Base-by-base conservation (phyloP, 2,797 vertebrate genomes). In the Luscinia megarhynchos region DNA sequence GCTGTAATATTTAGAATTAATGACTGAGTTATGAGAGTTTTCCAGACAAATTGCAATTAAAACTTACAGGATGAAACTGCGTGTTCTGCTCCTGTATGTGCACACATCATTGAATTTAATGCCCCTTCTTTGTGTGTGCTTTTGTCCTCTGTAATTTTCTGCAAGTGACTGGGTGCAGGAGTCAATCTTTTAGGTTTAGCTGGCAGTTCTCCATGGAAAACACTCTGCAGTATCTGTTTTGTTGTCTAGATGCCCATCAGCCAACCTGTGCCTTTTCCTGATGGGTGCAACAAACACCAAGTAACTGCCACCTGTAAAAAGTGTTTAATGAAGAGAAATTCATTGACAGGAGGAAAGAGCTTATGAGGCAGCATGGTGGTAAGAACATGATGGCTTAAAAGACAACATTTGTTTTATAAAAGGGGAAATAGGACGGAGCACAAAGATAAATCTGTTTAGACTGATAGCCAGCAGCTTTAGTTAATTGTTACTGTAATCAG, bases 401-500 rank as follows among this genome's bases (percentile, higher is more conserved):
- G 43, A 63, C 72, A 78, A 1, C 18, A 54, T 23, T 89, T 74
- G 17, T 78, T 92, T 64, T 59, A 40, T 59, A 51, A 34, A 68
- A 77, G 78, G 57, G 36, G 57, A 92, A 26, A 51, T 54, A 24
- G 29, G 36, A 48, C 58, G 51, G 58, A 86, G 43, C 51, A 59
- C 48, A 78, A 74, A 87, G 58, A 48, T 36, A 67, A 80, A 74
- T 80, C 41, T 27, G 41, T 72, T 55, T 67, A 80, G 43, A 48
- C 45, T 64, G 68, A 36, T 91, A 83, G 38, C 51, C 74, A 82
- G 62, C 21, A 87, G 68, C 64, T 87, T 94, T 87, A 55, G 29
- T 89, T 96, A 93, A 92, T 91, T 95, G 57, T 83, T 92, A 38
- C 27, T 75, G 27, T 62, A 55, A 72, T 72, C 23, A 17, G n/a